phyloP scores from a whole-genome alignment of 2,797 vertebrate species.

The Lithobates pipiens region DNA sequence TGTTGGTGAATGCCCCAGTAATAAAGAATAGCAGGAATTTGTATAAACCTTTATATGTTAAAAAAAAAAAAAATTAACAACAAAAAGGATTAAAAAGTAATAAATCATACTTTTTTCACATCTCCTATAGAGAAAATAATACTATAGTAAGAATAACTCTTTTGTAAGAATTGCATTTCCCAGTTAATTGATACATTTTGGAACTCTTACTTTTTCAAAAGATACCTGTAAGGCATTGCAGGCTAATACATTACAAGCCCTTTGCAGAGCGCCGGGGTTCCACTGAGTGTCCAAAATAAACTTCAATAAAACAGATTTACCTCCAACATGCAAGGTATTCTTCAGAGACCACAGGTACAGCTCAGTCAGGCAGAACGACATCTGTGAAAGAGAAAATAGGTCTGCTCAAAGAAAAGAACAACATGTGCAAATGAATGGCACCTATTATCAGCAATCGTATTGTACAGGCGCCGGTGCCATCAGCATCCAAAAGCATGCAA shows the following conservation, averaged over 20 bases:
- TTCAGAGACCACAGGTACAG: constrained; percentile 95
- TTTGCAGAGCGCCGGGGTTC: constrained; percentile 2
- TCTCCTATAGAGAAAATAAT: constrained; percentile 1
- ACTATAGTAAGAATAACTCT: neutral
- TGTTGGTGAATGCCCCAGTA: no score
- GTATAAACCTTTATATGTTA: no score
- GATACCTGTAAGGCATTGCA: constrained; percentile 22
- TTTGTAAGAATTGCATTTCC: neutral
- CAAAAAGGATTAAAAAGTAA: no score
- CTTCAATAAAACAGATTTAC: constrained; percentile 69
- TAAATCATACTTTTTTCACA: neutral
- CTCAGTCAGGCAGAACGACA: constrained; percentile 95
- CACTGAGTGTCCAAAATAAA: constrained; percentile 4
- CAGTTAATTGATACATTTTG: neutral
- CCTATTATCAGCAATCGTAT: constrained; percentile 60
- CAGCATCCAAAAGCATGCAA: neutral
- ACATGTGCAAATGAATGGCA: constrained; percentile 65
- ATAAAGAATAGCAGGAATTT: neutral
- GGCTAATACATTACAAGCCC: constrained; percentile 33
- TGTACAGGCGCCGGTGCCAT: constrained; percentile 27
- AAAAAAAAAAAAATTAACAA: no score
- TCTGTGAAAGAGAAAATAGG: constrained; percentile 77
- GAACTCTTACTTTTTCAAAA: neutral
- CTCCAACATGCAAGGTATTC: constrained; percentile 83
- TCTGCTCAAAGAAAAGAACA: constrained; percentile 73